phyloP scores from a whole-genome alignment of 2,888 invertebrate genomes.

The Ferrisia virgata region DNA sequence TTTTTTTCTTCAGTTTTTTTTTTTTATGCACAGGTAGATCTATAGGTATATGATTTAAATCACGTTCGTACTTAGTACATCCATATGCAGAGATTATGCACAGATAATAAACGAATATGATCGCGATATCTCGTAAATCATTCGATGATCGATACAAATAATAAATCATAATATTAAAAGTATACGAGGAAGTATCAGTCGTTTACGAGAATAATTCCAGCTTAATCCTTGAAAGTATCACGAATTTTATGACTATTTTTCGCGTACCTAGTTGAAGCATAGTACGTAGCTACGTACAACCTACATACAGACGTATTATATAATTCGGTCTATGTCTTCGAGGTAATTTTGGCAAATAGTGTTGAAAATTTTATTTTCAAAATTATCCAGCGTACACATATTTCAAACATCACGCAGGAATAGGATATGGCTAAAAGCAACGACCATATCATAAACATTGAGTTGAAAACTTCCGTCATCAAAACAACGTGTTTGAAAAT shows the following conservation, averaged over 20 bases:
- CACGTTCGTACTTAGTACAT: too few species aligned
- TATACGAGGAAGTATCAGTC: background rate
- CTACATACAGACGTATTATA: background rate
- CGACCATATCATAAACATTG: background rate
- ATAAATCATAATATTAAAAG: background rate
- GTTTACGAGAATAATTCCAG: background rate
- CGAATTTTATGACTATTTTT: background rate
- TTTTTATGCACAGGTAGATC: too few species aligned
- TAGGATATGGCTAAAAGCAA: too few species aligned
- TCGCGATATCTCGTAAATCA: background rate
- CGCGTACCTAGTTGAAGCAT: background rate
- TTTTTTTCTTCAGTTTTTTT: too few species aligned
- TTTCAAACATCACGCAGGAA: background rate
- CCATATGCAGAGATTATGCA: too few species aligned
- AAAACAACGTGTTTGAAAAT: background rate
- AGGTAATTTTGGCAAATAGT: background rate
- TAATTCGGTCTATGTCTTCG: background rate
- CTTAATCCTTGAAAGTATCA: background rate
- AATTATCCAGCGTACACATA: background rate
- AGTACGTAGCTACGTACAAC: too few species aligned
- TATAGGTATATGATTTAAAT: too few species aligned
- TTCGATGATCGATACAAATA: background rate
- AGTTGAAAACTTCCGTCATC: background rate
- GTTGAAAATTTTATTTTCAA: background rate
- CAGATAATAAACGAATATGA: too few species aligned